Base-by-base conservation (phyloP, 2,888 invertebrate genomes). In the Platycheirus rosarum region DNA sequence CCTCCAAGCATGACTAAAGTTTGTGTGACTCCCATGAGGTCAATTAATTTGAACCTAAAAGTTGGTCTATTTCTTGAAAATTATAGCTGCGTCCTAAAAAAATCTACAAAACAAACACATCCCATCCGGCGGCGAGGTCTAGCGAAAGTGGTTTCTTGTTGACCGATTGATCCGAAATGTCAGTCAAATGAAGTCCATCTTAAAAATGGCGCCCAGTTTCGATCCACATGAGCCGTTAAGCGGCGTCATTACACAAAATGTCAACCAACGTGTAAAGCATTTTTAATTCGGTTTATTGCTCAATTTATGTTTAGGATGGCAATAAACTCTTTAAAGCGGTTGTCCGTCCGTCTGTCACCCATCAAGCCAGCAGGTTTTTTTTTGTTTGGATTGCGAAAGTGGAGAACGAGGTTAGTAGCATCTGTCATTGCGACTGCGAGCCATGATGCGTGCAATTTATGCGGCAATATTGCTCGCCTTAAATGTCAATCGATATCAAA, bases 381-480 rank as follows among this genome's bases (percentile, higher is more conserved):
- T 37, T 3, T 8, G 42, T 23, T 44, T 8, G 4, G 11, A 73
- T 78, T 78, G 66, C 78, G 68, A 79, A 79, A 79, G 68, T 69
- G 40, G 74, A 74, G 55, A 79, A 74, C 48, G 68, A 78, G 78
- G 78, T 79, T 79, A 60, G 51, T 60, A 51, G 71, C 62, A 68
- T 68, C 51, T 46, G 42, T 46, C 63, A 35, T 48, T 23, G 32
- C 14, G 26, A 13, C 5, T 32, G 14, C 29, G n/a, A 44, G 14
- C 29, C 14, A 44, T 66, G 37, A 51, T 53, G 42, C n/a, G 18
- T 46, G 20, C 35, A 53, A 35, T 35, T 48, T 49, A 20, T 48
- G 37, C 32, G 32, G 35, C 71, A 71, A 42, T 57, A 53, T 13
- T 18, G 11, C 14, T 32, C 26, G 40, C 40, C 48, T 70, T 49